Base-by-base conservation (phyloP, 2,888 invertebrate species). In the Caenorhabditis macrosperma region DNA sequence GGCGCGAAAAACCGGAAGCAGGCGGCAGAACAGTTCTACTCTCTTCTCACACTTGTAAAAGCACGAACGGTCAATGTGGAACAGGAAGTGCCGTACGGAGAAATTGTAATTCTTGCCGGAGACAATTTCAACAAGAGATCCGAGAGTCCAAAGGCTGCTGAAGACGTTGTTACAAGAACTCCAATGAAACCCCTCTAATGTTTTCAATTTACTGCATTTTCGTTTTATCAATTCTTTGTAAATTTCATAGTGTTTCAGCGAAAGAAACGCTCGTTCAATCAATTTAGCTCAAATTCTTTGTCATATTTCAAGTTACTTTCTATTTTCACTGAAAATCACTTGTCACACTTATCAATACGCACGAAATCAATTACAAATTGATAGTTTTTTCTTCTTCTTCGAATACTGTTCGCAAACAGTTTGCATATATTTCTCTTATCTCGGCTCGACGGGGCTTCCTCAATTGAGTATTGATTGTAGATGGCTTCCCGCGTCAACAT, bases 401-500 rank as follows among this genome's bases (percentile, higher is more conserved):
- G 12, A 3, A 3, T 4, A 17, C 44, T 44, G 44, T 50, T 52
- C 28, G 6, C 33, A 3, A 26, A 9, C 33, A 12, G 41, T 54
- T 66, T 15, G 20, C 15, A 20, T 38, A 20, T 12, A 10, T 64
- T 38, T 15, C 20, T 33, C 48, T 41, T 33, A 4, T 61, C 46
- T 30, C 9, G n/a, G n/a, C n/a, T n/a, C n/a, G n/a, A n/a, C n/a
- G n/a, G n/a, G n/a, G n/a, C 30, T n/a, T n/a, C n/a, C n/a, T n/a
- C 12, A 9, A 38, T 44, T 20, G 9, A 44, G n/a, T 15, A 22
- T 12, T 24, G 17, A n/a, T 30, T 55, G 26, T 22, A 63, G 74
- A 86, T 86, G 85, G 97, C 97, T 96, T 96, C 97, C 77, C 97
- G 97, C 93, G 97, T 98, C 86, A 97, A 98, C 92, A 95, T 99